phyloP scores from a whole-genome alignment of 2,888 invertebrate species.

The Apodemia zela region DNA sequence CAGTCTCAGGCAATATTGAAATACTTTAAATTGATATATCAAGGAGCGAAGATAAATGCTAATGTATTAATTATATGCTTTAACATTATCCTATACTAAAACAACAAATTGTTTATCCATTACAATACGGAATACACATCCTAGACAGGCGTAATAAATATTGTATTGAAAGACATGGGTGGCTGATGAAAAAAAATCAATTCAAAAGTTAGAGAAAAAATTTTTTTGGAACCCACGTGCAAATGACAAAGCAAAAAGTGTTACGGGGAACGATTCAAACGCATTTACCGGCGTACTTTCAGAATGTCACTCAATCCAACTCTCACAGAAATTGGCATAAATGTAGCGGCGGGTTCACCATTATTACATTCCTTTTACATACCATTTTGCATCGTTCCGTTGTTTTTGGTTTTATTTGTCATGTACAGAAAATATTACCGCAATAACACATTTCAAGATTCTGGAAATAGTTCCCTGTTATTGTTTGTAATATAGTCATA shows the following conservation, averaged over 20 bases:
- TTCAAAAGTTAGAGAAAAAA: conserved; percentile 7
- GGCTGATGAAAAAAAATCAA: background rate
- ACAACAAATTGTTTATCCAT: too few species aligned
- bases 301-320: conserved; percentile 11
- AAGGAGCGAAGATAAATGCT: too few species aligned
- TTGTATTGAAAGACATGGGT: background rate
- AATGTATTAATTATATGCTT: too few species aligned
- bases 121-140: background rate
- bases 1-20: too few species aligned
- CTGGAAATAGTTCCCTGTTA: conserved; percentile 5
- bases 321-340: conserved; percentile 11
- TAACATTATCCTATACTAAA: too few species aligned
- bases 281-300: conserved; percentile 2
- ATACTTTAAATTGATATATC: too few species aligned
- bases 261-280: conserved; percentile 3
- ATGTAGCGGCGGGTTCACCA: conserved; percentile 2
- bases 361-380: conserved; percentile 12
- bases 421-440: conserved; percentile 4
- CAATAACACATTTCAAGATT: background rate
- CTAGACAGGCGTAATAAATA: background rate
- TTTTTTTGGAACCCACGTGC: too few species aligned
- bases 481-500: background rate
- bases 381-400: conserved; percentile 5
- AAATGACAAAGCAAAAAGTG: conserved; percentile 5
- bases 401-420: conserved; percentile 6